Base-by-base conservation (phyloP, 2,888 invertebrate genomes). In the Theretra japonica region DNA sequence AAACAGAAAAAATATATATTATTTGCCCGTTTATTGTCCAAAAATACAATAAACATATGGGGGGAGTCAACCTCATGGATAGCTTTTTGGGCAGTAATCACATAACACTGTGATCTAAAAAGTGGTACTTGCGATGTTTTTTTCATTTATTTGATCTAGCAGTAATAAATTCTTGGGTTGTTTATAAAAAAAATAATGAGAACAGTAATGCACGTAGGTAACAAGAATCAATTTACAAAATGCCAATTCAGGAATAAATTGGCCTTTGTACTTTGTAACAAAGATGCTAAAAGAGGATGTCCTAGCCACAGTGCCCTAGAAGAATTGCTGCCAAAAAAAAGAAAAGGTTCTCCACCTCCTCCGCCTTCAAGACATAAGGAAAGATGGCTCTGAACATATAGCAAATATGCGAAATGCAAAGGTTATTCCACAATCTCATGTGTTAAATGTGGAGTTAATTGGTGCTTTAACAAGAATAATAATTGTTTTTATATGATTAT, bases 11-110 rank as follows among this genome's bases (percentile, higher is more conserved):
- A 78, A 80, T 80, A 79, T 72, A 82, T 76, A 82, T 88, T 77
- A 74, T 80, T 77, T 87, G 85, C 77, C 86, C 86, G 70, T 77
- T 81, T 75, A 81, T 85, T 77, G 76, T 86, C 72, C 77, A 81
- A 77, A 79, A 83, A 23, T 87, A 88, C 75, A 87, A 86, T 80
- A 80, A 79, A 72, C 84, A 86, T 73, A 87, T 86, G 86, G 85
- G 83, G 68, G 85, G 84, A 75, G 86, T 85, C 57, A 86, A 87
- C 68, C 80, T 86, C 65, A 80, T 83, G 79, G 84, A 88, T 77
- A 83, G 81, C 71, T 83, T 80, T 81, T 77, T 84, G 74, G 83
- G 83, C 71, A 81, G 83, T 79, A 77, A 83, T 77, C 78, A 79
- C 73, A 83, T 83, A 74, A 79, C 0, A 73, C 77, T 83, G 11